Evolutionary conservation across 2,113 vertebrate genomes (phyloP), one percentile per base, ranked within the genome.

Genomic region (Coregonus clupeaformis): DNA sequence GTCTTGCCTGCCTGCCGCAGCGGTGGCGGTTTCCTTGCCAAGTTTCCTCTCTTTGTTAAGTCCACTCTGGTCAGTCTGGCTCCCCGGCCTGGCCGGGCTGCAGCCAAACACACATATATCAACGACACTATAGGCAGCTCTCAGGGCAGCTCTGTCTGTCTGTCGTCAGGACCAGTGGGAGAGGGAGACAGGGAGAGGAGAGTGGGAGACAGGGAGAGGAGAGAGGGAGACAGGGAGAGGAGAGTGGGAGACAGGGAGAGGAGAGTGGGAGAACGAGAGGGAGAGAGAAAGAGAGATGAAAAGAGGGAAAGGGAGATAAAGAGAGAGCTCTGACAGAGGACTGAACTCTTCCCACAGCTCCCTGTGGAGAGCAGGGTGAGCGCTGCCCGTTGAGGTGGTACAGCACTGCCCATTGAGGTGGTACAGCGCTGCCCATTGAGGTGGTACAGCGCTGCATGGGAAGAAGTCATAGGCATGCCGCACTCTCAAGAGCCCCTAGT

Each of bases 31-130:
- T 91, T 87, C 89, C 88, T 77, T 89, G 89, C 90, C 90, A 89
- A 89, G 91, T 92, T 91, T 90, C 90, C 86, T 90, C 86, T 90
- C 90, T 91, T 92, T 92, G 91, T 92, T 92, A 91, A 89, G 89
- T 86, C 74, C 87, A 59, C 85, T 78, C 85, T 66, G 90, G 86
- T 90, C 89, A 81, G 88, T 82, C 81, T 45, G 79, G 87, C 84
- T 89, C 90, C 90, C 72, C 86, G 45, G 73, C 86, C 83, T 4
- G 89, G 77, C 85, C 75, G 59, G 47, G 14, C 77, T 84, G 84
- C 74, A 75, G 86, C 86, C 88, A 88, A 87, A 90, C 82, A 42
- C 68, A 69, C 67, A 66, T 12, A 90, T 82, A 91, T 84, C 84
- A 87, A 88, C 85, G 86, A 87, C 84, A 85, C 73, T 14, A 67